Evolutionary conservation across 2,113 vertebrate species (phyloP).

Genomic region (Heteronetta atricapilla): DNA sequence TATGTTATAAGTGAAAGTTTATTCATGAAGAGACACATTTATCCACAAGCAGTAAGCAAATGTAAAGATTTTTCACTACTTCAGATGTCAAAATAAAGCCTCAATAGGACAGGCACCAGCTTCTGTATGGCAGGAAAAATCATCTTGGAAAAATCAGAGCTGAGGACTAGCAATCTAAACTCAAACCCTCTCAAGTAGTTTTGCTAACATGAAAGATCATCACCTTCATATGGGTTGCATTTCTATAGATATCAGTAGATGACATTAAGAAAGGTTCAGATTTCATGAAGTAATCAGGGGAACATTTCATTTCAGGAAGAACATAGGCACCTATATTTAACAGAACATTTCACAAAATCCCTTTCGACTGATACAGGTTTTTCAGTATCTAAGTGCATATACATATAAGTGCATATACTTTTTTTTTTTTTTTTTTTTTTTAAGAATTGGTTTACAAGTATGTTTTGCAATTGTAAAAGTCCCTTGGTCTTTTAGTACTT

Average conservation of each 20-base stretch:
- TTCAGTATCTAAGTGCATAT: neutral
- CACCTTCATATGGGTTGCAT: neutral
- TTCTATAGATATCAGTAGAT: neutral
- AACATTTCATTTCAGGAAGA: neutral
- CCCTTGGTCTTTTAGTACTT: neutral
- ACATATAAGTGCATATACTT: accelerated
- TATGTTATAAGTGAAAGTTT: neutral
- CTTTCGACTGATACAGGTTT: neutral
- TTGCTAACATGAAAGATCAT: neutral
- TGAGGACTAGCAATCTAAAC: neutral
- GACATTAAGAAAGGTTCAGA: neutral
- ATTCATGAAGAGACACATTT: neutral
- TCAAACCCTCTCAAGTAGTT: neutral
- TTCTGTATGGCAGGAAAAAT: neutral
- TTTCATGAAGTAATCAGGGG: neutral
- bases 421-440: neutral
- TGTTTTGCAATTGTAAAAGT: neutral
- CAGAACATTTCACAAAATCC: neutral
- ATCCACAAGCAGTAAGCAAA: conserved; percentile 5
- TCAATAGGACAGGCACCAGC: neutral
- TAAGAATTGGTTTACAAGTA: neutral
- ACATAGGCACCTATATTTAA: neutral
- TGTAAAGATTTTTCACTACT: neutral
- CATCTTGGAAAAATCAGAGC: neutral
- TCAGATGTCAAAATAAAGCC: conserved; percentile 7